phyloP scores from a whole-genome alignment of 2,113 vertebrate species.

The Pelvicachromis taeniatus region DNA sequence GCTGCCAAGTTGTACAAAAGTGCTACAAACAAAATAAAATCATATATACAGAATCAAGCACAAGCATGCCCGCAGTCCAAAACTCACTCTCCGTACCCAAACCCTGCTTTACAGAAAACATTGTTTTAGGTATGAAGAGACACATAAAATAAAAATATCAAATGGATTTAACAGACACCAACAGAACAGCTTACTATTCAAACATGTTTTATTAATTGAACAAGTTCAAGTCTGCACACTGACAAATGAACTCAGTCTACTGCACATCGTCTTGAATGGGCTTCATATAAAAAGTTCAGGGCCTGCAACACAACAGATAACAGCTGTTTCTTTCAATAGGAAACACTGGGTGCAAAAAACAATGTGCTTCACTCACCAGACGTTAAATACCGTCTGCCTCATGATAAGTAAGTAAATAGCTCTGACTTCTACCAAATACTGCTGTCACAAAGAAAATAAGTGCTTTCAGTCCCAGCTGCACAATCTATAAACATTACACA shows the following conservation, averaged over 20 bases:
- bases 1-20: neutral
- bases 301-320: neutral
- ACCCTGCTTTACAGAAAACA: neutral
- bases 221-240: too few species aligned
- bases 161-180: neutral
- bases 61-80: neutral
- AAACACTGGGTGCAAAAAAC: neutral
- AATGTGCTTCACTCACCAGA: neutral
- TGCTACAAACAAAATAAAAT: accelerated
- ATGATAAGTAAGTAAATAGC: neutral
- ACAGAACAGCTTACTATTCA: neutral
- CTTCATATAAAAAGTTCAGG: neutral
- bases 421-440: neutral
- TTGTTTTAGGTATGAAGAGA: neutral
- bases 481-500: neutral
- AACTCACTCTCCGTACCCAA: neutral
- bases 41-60: neutral
- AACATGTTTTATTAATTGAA: neutral
- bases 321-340: neutral
- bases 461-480: neutral
- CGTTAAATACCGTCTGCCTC: neutral
- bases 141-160: neutral
- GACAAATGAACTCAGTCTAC: neutral
- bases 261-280: neutral
- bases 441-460: conserved; percentile 28